A percentile compares a stretch with the other conserved stretches of the same genome.
These are phyloP conservation scores for Aphelinus atriplicis DNA, from an alignment of 1,140 invertebrate genomes.

Conservation along the genomic window DNA sequence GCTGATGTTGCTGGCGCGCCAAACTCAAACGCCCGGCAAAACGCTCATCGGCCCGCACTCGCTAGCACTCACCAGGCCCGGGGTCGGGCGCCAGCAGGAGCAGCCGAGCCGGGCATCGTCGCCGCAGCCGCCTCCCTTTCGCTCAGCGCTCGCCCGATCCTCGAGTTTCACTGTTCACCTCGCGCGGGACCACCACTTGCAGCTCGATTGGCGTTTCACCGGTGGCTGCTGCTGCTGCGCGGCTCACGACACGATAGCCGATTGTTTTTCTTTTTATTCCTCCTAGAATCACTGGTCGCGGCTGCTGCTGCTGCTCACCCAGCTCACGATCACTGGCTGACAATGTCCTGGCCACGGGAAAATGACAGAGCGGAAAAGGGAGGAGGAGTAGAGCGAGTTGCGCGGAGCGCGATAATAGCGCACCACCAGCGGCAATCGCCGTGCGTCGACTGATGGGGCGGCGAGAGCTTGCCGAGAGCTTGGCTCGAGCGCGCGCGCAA, in stretches of 20 bases:
- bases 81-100: too few relatives aligned
- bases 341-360: too few relatives aligned
- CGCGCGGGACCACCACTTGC: too few relatives aligned
- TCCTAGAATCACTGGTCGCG: neutral
- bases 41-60: slow-evolving; percentile 50
- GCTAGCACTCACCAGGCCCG: too few relatives aligned
- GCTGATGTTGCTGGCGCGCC: slow-evolving; percentile 34
- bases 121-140: too few relatives aligned
- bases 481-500: neutral
- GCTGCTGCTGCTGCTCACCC: too few relatives aligned
- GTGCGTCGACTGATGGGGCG: slow-evolving; percentile 31
- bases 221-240: too few relatives aligned
- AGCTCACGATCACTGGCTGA: too few relatives aligned
- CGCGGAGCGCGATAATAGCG: neutral
- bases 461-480: slow-evolving; percentile 13
- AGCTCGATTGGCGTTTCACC: too few relatives aligned
- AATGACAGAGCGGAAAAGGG: neutral
- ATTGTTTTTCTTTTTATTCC: slow-evolving; percentile 16
- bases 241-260: too few relatives aligned
- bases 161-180: neutral
- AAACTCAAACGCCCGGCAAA: slow-evolving; percentile 35
- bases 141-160: slow-evolving; percentile 3
- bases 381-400: neutral
- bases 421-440: slow-evolving; percentile 26
- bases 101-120: too few relatives aligned